A percentile compares a stretch with the other conserved stretches of the same genome.
Evolutionary conservation across 2,888 invertebrate species (phyloP).

Genomic region (Drosophila barbarae): DNA sequence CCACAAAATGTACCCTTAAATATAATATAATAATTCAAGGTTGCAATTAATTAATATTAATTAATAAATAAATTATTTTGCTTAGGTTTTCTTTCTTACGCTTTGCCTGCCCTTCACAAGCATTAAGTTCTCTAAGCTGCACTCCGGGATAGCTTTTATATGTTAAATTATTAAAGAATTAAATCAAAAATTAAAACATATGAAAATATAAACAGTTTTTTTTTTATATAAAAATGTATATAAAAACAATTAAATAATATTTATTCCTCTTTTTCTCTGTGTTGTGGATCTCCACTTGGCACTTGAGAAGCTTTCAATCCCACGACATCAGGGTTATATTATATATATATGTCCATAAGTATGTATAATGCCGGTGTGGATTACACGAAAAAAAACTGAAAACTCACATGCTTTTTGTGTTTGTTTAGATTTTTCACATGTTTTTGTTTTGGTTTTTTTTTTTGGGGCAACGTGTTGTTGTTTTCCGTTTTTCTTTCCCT

Average conservation of each 20-base stretch:
- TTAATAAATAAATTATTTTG: too few species aligned
- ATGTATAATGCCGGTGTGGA: slow-evolving; percentile 10
- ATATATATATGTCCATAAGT: not conserved
- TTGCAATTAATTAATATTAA: too few species aligned
- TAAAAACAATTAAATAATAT: too few species aligned
- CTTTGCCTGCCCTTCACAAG: not conserved
- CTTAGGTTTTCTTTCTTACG: too few species aligned
- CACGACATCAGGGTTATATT: slow-evolving; percentile 22
- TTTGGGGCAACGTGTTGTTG: slow-evolving; percentile 18
- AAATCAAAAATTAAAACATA: not conserved
- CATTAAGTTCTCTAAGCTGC: too few species aligned
- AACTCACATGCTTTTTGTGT: slow-evolving; percentile 21
- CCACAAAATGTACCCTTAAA: too few species aligned
- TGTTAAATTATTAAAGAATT: too few species aligned
- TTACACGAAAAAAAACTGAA: slow-evolving; percentile 18
- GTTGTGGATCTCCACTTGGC: slow-evolving; percentile 27
- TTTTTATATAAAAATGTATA: too few species aligned
- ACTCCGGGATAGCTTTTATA: too few species aligned
- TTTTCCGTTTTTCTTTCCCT: slow-evolving; percentile 14
- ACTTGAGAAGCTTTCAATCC: slow-evolving; percentile 24
- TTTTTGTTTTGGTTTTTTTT: slow-evolving; percentile 30
- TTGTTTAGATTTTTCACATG: slow-evolving; percentile 43
- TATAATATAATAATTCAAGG: not conserved
- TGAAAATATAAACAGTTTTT: too few species aligned
- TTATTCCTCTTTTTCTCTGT: not conserved